Conservation (phyloP, 2,797 vertebrate species). For the Cyclura pinguis region DNA sequence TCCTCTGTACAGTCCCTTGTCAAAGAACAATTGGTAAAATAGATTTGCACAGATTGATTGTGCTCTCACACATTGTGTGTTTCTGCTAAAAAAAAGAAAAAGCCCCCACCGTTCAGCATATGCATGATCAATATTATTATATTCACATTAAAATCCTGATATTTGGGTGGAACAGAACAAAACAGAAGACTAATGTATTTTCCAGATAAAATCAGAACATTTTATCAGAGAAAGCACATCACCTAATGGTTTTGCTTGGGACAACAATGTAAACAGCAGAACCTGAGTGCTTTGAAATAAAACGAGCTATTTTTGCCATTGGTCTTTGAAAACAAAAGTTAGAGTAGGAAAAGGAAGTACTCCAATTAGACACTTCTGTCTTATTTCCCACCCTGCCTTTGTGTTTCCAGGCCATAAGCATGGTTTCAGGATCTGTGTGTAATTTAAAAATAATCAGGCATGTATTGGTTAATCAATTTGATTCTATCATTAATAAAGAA, state of each 20-base stretch:
- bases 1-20: not conserved
- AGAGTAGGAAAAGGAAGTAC: not conserved
- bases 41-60: conserved; percentile 26
- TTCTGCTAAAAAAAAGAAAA: not conserved
- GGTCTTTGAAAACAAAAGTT: conserved; percentile 1
- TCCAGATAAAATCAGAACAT: not conserved
- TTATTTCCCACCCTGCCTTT: not conserved
- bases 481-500: conserved; percentile 18
- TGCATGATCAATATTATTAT: conserved; percentile 3
- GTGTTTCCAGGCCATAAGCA: not conserved
- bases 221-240: not conserved
- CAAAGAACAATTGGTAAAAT: conserved; percentile 6
- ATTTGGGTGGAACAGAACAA: not conserved
- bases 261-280: conserved; percentile 24
- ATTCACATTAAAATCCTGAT: conserved; percentile 43
- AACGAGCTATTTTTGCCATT: conserved; percentile 3
- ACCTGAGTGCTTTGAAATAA: conserved; percentile 30
- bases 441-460: conserved; percentile 38
- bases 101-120: not conserved
- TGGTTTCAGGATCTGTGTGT: not conserved
- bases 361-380: not conserved
- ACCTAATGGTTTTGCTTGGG: not conserved
- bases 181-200: not conserved
- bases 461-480: conserved; percentile 36
- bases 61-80: not conserved